Evolutionary conservation across 2,797 vertebrate species (phyloP).

Genomic region (Triplophysa yarkandensis): DNA sequence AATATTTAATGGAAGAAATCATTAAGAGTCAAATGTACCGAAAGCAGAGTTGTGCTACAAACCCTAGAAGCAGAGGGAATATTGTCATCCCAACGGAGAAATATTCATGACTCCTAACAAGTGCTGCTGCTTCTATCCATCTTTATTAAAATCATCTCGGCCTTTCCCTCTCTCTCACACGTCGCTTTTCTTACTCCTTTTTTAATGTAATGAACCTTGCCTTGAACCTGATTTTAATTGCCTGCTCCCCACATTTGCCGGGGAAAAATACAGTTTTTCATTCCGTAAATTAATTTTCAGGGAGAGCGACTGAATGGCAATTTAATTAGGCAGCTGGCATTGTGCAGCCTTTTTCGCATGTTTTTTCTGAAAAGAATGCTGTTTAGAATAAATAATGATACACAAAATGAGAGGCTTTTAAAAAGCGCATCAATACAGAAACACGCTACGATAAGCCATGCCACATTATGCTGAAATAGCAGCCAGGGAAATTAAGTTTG

Average conservation of each 20-base stretch:
- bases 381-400: slow-evolving; percentile 75
- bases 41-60: slow-evolving; percentile 36
- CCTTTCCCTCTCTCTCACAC: slow-evolving; percentile 12
- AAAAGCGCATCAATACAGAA: slow-evolving; percentile 63
- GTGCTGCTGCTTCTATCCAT: slow-evolving; percentile 49
- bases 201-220: slow-evolving; percentile 61
- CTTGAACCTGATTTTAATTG: slow-evolving; percentile 71
- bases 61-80: slow-evolving; percentile 39
- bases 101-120: slow-evolving; percentile 42
- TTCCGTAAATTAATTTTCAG: slow-evolving; percentile 72
- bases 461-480: slow-evolving; percentile 64
- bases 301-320: slow-evolving; percentile 63
- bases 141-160: slow-evolving; percentile 59
- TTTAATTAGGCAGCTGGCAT: slow-evolving; percentile 71
- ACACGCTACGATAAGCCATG: slow-evolving; percentile 54
- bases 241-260: slow-evolving; percentile 60
- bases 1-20: slow-evolving; percentile 56
- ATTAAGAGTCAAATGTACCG: slow-evolving; percentile 21
- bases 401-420: slow-evolving; percentile 70
- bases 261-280: slow-evolving; percentile 54
- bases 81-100: slow-evolving; percentile 43
- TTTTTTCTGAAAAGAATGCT: slow-evolving; percentile 63
- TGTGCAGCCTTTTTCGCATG: slow-evolving; percentile 61
- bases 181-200: slow-evolving; percentile 1
- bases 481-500: slow-evolving; percentile 72